Conservation (phyloP, 2,888 invertebrate genomes). For the Saturnia japonica region DNA sequence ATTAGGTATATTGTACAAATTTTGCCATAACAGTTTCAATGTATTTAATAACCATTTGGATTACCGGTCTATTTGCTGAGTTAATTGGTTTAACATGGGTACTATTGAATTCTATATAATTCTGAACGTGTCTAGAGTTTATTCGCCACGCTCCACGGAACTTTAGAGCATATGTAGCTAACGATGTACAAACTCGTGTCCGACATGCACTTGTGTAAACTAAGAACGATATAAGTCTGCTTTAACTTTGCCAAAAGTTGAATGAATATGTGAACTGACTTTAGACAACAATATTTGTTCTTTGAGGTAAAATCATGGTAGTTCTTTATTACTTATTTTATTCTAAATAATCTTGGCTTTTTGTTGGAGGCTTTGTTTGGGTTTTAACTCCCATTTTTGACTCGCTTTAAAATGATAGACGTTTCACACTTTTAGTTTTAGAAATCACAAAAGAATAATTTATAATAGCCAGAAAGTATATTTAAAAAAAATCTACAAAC, state of each 20-base stretch:
- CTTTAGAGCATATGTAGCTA: neutral
- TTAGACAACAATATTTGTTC: neutral
- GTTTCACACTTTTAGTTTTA: no score
- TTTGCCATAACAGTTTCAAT: neutral
- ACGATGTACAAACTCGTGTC: conserved; percentile 1
- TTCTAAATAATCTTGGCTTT: no score
- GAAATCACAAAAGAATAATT: no score
- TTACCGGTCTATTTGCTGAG: conserved; percentile 3
- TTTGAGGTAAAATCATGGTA: neutral
- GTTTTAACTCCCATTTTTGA: no score
- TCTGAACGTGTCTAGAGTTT: neutral
- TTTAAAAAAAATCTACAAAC: no score
- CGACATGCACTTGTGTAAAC: neutral
- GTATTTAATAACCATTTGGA: neutral
- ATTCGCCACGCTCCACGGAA: conserved; percentile 4
- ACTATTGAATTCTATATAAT: conserved; percentile 1
- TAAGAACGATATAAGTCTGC: neutral
- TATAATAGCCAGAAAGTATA: no score
- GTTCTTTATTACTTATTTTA: no score
- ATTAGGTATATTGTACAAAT: no score
- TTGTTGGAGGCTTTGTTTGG: no score
- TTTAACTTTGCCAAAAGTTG: neutral
- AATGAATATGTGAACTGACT: neutral
- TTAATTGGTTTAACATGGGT: conserved; percentile 6
- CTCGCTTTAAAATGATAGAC: no score